Evolutionary conservation across 2,888 invertebrate species (phyloP).

Genomic region (Aplocera efformata): DNA sequence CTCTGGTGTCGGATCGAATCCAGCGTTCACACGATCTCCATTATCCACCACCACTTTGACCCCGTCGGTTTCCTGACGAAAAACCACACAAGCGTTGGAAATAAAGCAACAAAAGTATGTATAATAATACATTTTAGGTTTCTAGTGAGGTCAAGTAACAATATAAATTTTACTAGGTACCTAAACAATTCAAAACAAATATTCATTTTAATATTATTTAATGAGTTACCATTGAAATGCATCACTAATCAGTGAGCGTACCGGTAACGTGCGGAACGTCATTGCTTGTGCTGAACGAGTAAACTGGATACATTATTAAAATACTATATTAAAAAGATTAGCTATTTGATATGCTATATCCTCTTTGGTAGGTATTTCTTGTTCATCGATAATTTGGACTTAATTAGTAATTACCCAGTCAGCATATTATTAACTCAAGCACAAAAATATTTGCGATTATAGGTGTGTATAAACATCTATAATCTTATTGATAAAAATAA

Average conservation of each 20-base stretch:
- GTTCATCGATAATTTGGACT: too few relatives aligned
- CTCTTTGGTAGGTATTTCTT: too few relatives aligned
- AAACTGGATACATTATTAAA: neutral
- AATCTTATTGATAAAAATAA: too few relatives aligned
- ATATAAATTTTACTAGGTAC: too few relatives aligned
- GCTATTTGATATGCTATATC: neutral
- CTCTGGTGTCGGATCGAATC: slow-evolving; percentile 39
- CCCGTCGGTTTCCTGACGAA: slow-evolving; percentile 31
- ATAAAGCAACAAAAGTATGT: neutral
- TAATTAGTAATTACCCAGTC: too few relatives aligned
- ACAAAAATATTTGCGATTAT: too few relatives aligned
- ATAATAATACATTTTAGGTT: too few relatives aligned
- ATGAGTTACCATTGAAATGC: slow-evolving; percentile 6
- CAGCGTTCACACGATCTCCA: slow-evolving; percentile 34
- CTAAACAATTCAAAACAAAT: too few relatives aligned
- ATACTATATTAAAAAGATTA: slow-evolving; percentile 4
- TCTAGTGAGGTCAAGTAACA: too few relatives aligned
- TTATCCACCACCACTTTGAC: slow-evolving; percentile 31
- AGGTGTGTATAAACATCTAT: too few relatives aligned
- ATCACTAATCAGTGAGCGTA: neutral
- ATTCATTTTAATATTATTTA: too few relatives aligned
- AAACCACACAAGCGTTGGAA: neutral
- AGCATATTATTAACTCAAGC: too few relatives aligned
- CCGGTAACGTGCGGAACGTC: slow-evolving; percentile 1
- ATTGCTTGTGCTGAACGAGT: slow-evolving; percentile 6